phyloP scores from a whole-genome alignment of 53 echinoderm and acorn worm species.

The Henricia sp. region DNA sequence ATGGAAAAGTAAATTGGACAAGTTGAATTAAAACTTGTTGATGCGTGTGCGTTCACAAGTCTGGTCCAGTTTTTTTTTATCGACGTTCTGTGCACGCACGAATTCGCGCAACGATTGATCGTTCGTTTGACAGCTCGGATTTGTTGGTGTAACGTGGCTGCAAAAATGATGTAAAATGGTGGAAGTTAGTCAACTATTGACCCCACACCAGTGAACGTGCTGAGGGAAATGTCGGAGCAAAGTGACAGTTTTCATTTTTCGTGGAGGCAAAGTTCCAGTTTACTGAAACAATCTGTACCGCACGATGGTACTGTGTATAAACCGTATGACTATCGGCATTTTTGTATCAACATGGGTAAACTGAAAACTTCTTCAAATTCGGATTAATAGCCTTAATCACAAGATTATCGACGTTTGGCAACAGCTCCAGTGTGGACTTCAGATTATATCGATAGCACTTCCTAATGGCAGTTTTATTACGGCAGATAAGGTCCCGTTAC shows the following conservation, averaged over 20 bases:
- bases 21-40: constrained; percentile 50
- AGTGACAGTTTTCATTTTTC: constrained; percentile 12
- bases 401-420: constrained; percentile 37
- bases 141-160: constrained; percentile 3
- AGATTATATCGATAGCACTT: constrained; percentile 63
- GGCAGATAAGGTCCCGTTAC: constrained; percentile 60
- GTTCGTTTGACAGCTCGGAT: constrained; percentile 52
- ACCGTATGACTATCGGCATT: background rate
- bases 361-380: constrained; percentile 35
- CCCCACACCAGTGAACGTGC: background rate
- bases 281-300: background rate
- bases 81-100: constrained; percentile 59
- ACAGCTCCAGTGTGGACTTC: constrained; percentile 37
- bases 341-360: constrained; percentile 3
- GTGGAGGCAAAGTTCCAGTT: background rate
- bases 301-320: background rate
- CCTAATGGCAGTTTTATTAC: constrained; percentile 70
- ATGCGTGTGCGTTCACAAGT: constrained; percentile 50
- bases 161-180: constrained; percentile 15
- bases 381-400: constrained; percentile 31
- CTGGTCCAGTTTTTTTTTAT: constrained; percentile 55
- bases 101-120: constrained; percentile 37
- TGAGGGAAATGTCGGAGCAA: background rate
- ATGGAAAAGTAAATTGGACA: constrained; percentile 25
- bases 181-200: constrained; percentile 9